These are phyloP conservation scores for Phataginus tricuspis DNA, from an alignment of 2,797 vertebrate genomes.

Conservation along the genomic window DNA sequence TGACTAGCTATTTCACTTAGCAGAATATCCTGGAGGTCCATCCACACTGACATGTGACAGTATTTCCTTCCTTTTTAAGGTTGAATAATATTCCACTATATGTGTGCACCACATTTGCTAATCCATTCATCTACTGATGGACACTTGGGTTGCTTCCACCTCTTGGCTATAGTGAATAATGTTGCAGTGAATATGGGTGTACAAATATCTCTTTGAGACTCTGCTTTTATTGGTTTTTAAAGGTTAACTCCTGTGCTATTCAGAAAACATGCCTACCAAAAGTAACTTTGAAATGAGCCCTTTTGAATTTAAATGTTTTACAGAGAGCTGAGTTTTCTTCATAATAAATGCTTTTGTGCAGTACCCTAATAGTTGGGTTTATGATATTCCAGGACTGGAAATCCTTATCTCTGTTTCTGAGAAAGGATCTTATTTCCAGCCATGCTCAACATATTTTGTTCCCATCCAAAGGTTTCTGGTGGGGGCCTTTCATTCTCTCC, in stretches of 20 bases:
- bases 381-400: background rate
- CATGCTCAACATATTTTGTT: background rate
- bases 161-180: background rate
- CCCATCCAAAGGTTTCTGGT: background rate
- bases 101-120: background rate
- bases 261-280: constrained; percentile 39
- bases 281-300: background rate
- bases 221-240: background rate
- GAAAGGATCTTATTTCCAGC: background rate
- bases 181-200: background rate
- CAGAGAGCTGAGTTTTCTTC: background rate
- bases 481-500: background rate
- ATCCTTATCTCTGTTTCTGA: background rate
- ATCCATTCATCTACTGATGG: background rate
- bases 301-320: background rate
- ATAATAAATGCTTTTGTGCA: background rate
- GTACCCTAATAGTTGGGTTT: too few species aligned
- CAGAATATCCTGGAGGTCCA: background rate
- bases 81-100: background rate
- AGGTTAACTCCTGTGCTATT: background rate
- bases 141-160: background rate
- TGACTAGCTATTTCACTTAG: background rate
- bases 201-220: background rate
- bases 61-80: background rate
- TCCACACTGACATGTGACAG: background rate